A percentile compares a stretch with the other conserved stretches of the same genome.
These are phyloP conservation scores for Sciurus carolinensis DNA, from an alignment of 2,797 vertebrate species.

Conservation along the genomic window DNA sequence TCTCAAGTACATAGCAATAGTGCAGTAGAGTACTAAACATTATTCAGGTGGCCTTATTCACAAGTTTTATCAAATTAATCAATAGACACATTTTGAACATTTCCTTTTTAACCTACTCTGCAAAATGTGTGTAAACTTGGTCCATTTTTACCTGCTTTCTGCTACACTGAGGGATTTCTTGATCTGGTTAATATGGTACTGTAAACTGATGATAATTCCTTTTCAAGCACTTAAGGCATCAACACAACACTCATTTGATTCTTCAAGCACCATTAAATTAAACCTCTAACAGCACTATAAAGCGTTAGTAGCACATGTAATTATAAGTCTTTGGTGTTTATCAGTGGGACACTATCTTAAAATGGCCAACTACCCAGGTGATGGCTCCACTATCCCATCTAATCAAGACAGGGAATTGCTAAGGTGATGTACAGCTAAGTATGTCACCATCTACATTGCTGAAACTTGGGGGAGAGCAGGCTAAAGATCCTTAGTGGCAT, in stretches of 20 bases:
- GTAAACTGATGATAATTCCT: constrained; percentile 83
- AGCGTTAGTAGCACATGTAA: constrained; percentile 70
- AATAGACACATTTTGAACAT: constrained; percentile 41
- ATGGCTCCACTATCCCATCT: constrained; percentile 79
- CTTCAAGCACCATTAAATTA: constrained; percentile 84
- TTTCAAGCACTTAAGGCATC: constrained; percentile 78
- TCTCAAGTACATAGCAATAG: constrained; percentile 41
- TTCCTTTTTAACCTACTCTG: not conserved
- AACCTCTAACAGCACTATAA: constrained; percentile 65
- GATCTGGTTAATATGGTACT: constrained; percentile 74
- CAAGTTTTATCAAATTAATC: constrained; percentile 41
- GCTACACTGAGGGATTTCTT: constrained; percentile 72
- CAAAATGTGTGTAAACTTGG: constrained; percentile 47
- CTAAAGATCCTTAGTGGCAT: not conserved
- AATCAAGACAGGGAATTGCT: constrained; percentile 54
- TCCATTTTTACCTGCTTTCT: constrained; percentile 47
- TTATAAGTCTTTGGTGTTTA: constrained; percentile 78
- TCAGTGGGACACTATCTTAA: constrained; percentile 79
- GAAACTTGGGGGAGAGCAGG: not conserved
- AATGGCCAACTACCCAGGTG: constrained; percentile 67
- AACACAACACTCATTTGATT: constrained; percentile 78
- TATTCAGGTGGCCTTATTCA: not conserved
- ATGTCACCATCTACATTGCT: constrained; percentile 73
- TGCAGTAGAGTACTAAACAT: not conserved
- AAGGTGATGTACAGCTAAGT: constrained; percentile 45